phyloP scores from a whole-genome alignment of 1,140 invertebrate genomes.

The Leucophenga varia region DNA sequence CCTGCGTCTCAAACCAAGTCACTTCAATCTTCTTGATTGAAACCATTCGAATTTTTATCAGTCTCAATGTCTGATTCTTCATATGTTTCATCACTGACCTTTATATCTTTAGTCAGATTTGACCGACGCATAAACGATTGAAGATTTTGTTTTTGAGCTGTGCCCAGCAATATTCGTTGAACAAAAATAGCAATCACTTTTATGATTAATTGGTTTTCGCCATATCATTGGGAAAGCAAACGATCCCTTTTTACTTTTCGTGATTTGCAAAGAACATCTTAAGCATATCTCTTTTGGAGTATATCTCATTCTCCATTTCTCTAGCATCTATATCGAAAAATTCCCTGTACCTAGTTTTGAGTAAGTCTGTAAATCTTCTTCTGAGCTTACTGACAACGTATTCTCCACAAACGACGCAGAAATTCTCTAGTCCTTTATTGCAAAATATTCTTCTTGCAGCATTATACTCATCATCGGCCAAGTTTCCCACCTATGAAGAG shows the following conservation, averaged over 20 bases:
- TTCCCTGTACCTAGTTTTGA: neutral
- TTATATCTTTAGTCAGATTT: too few species aligned
- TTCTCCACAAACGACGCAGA: neutral
- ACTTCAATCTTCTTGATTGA: neutral
- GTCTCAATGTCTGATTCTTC: neutral
- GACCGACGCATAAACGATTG: too few species aligned
- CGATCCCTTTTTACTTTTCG: neutral
- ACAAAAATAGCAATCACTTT: neutral
- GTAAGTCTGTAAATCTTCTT: neutral
- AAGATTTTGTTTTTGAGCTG: neutral
- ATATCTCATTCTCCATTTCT: too few species aligned
- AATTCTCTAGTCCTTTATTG: too few species aligned
- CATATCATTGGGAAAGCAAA: neutral
- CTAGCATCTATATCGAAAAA: neutral
- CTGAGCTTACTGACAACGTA: too few species aligned
- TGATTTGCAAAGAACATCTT: neutral
- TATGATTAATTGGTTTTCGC: neutral
- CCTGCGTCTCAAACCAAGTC: neutral
- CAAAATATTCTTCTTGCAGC: too few species aligned
- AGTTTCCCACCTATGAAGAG: too few species aligned
- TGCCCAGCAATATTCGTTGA: neutral
- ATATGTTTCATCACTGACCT: neutral
- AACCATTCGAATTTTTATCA: neutral
- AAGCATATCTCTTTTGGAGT: neutral
- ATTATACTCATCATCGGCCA: too few species aligned